phyloP scores from a whole-genome alignment of 2,113 vertebrate genomes.

The Psilopsiagon aymara region DNA sequence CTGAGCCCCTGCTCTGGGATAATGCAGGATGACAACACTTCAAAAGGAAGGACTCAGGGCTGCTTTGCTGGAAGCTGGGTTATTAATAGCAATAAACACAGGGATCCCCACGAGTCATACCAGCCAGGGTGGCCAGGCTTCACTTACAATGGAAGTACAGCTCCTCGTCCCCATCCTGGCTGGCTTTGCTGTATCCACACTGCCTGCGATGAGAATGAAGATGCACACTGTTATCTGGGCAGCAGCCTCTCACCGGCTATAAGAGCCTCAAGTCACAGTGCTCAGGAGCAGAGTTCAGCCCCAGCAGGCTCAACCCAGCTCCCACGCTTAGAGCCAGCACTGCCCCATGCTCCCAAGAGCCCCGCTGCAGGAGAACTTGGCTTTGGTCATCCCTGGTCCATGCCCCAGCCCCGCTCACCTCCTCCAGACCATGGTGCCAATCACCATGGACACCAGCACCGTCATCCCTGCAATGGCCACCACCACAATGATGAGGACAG shows the following conservation, averaged over 20 bases:
- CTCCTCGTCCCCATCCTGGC: slow-evolving; percentile 90
- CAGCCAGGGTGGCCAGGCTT: accelerated
- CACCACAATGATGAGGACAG: slow-evolving; percentile 81
- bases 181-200: slow-evolving; percentile 91
- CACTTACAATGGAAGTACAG: slow-evolving; percentile 92
- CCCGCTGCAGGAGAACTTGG: background rate
- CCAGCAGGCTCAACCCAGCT: background rate
- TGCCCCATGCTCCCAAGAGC: background rate
- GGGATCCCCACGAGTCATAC: accelerated
- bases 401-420: slow-evolving; percentile 72
- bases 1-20: background rate
- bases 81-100: background rate
- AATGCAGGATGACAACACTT: background rate
- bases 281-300: background rate
- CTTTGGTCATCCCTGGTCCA: accelerated
- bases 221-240: background rate
- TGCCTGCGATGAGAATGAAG: slow-evolving; percentile 74
- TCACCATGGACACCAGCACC: slow-evolving; percentile 82
- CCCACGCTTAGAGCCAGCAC: background rate
- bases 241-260: accelerated
- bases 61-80: background rate
- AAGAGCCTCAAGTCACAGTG: accelerated
- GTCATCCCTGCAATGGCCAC: slow-evolving; percentile 84
- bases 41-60: background rate
- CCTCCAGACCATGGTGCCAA: slow-evolving; percentile 84